Evolutionary conservation across 2,888 invertebrate species (phyloP).

Genomic region (Drosophila incognita): DNA sequence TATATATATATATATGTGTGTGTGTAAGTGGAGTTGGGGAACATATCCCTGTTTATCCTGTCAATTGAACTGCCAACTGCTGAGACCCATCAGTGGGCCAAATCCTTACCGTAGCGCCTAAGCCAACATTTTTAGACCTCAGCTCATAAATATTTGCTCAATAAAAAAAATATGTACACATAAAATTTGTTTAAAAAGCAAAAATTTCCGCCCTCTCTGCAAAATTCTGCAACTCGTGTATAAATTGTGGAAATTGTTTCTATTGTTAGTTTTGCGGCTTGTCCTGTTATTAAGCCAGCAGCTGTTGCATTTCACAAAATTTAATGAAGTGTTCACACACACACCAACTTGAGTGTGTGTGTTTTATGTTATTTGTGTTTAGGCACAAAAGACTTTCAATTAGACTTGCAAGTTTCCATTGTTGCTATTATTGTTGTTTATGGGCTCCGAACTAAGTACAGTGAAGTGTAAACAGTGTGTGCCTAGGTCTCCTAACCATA

Average conservation of each 20-base stretch:
- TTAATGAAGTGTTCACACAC: slow-evolving; percentile 55
- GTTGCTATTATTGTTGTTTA: slow-evolving; percentile 11
- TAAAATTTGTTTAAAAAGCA: slow-evolving; percentile 21
- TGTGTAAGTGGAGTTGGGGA: not conserved
- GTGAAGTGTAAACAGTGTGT: slow-evolving; percentile 38
- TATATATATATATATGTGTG: not conserved
- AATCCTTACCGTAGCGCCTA: slow-evolving; percentile 31
- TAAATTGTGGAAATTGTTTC: slow-evolving; percentile 37
- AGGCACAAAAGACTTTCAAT: slow-evolving; percentile 55
- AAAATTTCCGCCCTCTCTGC: slow-evolving; percentile 12
- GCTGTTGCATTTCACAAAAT: slow-evolving; percentile 67
- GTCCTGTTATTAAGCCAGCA: slow-evolving; percentile 62
- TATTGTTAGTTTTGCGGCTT: slow-evolving; percentile 48
- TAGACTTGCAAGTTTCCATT: slow-evolving; percentile 30
- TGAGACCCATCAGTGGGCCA: slow-evolving; percentile 27
- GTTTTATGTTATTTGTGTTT: slow-evolving; percentile 40
- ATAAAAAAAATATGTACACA: not conserved
- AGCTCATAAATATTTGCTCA: slow-evolving; percentile 36
- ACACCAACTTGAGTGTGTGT: slow-evolving; percentile 17
- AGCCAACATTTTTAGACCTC: slow-evolving; percentile 20
- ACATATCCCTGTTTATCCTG: slow-evolving; percentile 54
- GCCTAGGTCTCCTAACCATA: slow-evolving; percentile 39
- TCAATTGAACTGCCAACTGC: slow-evolving; percentile 49
- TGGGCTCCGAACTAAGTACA: slow-evolving; percentile 7
- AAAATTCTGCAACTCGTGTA: slow-evolving; percentile 25